A percentile compares a stretch with the other conserved stretches of the same genome.
These are phyloP conservation scores for Condylura cristata DNA, from an alignment of 2,113 vertebrate species.

Conservation along the genomic window DNA sequence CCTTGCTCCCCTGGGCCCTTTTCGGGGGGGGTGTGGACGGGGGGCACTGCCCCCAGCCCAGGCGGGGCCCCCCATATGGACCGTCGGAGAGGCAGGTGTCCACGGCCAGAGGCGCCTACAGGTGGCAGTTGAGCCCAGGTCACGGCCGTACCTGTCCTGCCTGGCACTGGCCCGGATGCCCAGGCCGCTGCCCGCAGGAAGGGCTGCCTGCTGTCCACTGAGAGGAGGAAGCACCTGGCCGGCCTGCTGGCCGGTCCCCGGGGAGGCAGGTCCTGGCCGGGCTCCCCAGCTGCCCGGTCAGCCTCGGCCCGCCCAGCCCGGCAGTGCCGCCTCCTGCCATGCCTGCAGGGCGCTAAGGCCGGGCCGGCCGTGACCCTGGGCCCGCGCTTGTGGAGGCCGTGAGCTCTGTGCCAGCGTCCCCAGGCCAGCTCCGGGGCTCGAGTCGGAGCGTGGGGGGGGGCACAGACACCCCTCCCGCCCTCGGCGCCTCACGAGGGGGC, in stretches of 20 bases:
- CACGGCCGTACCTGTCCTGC: not conserved
- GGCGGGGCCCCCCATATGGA: not conserved
- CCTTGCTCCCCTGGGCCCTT: not conserved
- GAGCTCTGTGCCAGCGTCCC: not conserved
- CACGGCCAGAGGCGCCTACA: not conserved
- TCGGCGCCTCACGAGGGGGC: not conserved
- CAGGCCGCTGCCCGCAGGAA: not conserved
- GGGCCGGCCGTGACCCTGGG: fast-evolving
- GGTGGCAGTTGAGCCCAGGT: not conserved
- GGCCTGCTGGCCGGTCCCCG: not conserved
- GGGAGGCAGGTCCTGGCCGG: not conserved
- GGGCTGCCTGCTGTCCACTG: not conserved
- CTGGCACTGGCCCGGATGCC: not conserved
- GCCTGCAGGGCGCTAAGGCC: not conserved
- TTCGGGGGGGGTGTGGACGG: not conserved
- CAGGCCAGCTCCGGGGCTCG: not conserved
- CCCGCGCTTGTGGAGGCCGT: fast-evolving
- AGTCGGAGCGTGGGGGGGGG: too few relatives aligned
- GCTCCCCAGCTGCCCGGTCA: not conserved
- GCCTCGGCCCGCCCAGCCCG: not conserved
- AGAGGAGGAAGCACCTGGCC: slow-evolving; percentile 32
- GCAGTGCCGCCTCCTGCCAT: too few relatives aligned
- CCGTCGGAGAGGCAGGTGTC: not conserved
- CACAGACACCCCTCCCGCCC: too few relatives aligned
- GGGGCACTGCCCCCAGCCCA: not conserved